Percentiles rank a stretch among this genome's conserved stretches.
Conservation (phyloP, 1,140 invertebrate species). For the Brachionus sp. region DNA sequence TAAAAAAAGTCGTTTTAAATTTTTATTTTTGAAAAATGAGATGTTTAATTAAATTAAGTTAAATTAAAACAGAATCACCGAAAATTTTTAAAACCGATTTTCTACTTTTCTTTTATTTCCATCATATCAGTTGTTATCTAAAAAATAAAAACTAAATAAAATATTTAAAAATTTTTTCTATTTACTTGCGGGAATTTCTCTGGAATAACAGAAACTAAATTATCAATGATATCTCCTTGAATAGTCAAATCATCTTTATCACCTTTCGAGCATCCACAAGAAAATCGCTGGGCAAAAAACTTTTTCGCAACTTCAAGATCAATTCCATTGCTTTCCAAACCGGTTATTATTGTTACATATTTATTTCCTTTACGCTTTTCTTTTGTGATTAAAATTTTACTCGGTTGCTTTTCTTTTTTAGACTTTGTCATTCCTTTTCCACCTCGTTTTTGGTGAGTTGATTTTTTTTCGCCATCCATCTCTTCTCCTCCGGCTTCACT, state of each 20-base stretch:
- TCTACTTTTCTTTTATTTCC: slow-evolving; percentile 32
- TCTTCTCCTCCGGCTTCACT: slow-evolving; percentile 61
- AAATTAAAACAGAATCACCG: neutral
- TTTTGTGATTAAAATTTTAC: slow-evolving; percentile 75
- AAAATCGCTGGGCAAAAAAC: slow-evolving; percentile 94
- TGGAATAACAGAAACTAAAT: slow-evolving; percentile 90
- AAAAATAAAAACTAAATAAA: neutral
- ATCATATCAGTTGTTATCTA: neutral
- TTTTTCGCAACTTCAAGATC: slow-evolving; percentile 96
- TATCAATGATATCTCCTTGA: slow-evolving; percentile 86
- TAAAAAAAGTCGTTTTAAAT: too few species aligned
- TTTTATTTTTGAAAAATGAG: neutral
- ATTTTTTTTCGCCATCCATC: slow-evolving; percentile 78
- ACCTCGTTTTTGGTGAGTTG: slow-evolving; percentile 73
- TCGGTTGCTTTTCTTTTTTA: slow-evolving; percentile 76
- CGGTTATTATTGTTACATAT: slow-evolving; percentile 77
- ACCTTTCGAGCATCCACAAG: slow-evolving; percentile 95
- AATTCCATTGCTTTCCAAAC: slow-evolving; percentile 82
- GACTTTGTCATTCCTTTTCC: slow-evolving; percentile 82
- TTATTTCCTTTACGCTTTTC: slow-evolving; percentile 96
- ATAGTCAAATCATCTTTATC: slow-evolving; percentile 99
- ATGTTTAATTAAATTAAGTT: neutral
- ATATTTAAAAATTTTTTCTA: neutral
- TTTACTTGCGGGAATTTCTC: slow-evolving; percentile 70
- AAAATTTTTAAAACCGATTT: neutral